phyloP scores from a whole-genome alignment of 23 tunicate species.

The Clavelina lepadiformis region DNA sequence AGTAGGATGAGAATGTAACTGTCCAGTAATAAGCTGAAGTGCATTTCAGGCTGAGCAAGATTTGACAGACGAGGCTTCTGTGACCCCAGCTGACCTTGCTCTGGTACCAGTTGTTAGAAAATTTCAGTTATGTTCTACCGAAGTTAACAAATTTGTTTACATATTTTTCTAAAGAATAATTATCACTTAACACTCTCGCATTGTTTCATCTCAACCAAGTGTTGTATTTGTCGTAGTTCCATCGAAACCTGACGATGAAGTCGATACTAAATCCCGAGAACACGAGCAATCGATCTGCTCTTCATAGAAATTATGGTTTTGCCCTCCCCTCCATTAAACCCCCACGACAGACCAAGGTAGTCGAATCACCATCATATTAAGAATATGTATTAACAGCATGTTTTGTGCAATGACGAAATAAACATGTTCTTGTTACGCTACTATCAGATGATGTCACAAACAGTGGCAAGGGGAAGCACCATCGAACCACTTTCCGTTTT shows the following conservation, averaged over 20 bases:
- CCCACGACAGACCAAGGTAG: slow-evolving; percentile 66
- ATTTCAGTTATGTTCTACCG: too few relatives aligned
- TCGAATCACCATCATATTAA: neutral
- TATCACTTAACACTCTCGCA: too few relatives aligned
- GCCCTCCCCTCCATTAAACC: slow-evolving; percentile 53
- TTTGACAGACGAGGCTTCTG: too few relatives aligned
- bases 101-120: too few relatives aligned
- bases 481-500: slow-evolving; percentile 63
- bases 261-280: slow-evolving; percentile 81
- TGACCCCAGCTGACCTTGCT: too few relatives aligned
- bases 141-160: too few relatives aligned
- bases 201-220: too few relatives aligned
- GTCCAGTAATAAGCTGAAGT: too few relatives aligned
- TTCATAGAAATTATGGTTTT: slow-evolving; percentile 60
- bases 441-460: slow-evolving; percentile 32
- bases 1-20: too few relatives aligned
- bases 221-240: slow-evolving; percentile 87
- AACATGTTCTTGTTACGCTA: neutral
- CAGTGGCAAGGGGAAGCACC: slow-evolving; percentile 44
- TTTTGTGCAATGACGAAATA: neutral
- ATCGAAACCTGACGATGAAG: slow-evolving; percentile 69
- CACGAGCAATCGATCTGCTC: slow-evolving; percentile 51
- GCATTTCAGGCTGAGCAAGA: too few relatives aligned
- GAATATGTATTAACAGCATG: neutral
- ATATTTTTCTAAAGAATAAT: too few relatives aligned